phyloP scores from a whole-genome alignment of 1,140 invertebrate species.

The Plodia interpunctella region DNA sequence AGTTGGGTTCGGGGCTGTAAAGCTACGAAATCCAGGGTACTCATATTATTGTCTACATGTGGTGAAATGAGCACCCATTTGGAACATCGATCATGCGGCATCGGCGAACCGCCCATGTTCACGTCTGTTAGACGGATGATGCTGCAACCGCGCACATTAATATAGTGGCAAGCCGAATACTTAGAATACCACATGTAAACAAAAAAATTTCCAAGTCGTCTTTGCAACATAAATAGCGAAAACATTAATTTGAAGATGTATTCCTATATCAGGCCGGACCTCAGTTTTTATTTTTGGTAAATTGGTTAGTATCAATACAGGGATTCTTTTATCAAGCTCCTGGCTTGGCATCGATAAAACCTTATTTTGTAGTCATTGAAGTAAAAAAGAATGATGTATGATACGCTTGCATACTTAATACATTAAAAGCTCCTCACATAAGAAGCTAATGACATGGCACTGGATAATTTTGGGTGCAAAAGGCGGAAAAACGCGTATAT shows the following conservation, averaged over 20 bases:
- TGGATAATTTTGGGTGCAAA: slow-evolving; percentile 38
- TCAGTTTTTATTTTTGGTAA: too few relatives aligned
- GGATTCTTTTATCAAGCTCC: too few relatives aligned
- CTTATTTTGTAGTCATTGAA: not conserved
- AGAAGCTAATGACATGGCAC: slow-evolving; percentile 31
- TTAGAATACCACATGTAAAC: not conserved
- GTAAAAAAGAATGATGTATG: not conserved
- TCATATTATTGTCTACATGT: not conserved
- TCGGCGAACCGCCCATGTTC: not conserved
- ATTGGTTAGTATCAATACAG: too few relatives aligned
- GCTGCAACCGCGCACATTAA: not conserved
- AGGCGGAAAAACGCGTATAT: slow-evolving; percentile 37
- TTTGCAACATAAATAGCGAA: too few relatives aligned
- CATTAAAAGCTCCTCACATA: slow-evolving; percentile 25
- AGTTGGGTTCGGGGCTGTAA: too few relatives aligned
- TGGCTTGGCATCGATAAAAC: too few relatives aligned
- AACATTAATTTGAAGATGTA: too few relatives aligned
- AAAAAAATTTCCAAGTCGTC: not conserved
- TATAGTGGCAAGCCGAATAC: not conserved
- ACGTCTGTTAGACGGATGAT: not conserved
- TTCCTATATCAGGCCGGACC: too few relatives aligned
- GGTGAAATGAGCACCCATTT: not conserved
- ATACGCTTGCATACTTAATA: slow-evolving; percentile 4
- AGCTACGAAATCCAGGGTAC: too few relatives aligned
- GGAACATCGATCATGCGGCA: not conserved